Percentiles rank a stretch among this genome's conserved stretches.
phyloP scores from a whole-genome alignment of 1,140 invertebrate genomes.

The Tetragonula clypearis region DNA sequence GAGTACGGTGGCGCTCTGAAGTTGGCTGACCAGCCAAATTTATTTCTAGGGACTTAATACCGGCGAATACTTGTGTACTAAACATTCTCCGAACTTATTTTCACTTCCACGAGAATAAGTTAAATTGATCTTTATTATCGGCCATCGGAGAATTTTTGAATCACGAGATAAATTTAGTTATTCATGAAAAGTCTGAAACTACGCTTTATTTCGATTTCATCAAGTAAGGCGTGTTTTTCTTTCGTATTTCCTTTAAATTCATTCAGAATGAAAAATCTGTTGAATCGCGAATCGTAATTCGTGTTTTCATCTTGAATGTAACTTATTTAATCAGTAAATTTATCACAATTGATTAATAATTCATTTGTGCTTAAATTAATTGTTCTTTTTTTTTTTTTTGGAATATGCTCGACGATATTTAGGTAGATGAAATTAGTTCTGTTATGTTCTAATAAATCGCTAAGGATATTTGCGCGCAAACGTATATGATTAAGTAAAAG shows the following conservation, averaged over 20 bases:
- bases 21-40: conserved; percentile 50
- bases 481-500: background rate
- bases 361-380: too few species aligned
- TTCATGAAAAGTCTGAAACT: too few species aligned
- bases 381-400: too few species aligned
- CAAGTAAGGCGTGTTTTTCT: too few species aligned
- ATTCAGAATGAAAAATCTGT: background rate
- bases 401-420: background rate
- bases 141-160: background rate
- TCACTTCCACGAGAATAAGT: background rate
- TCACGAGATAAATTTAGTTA: background rate
- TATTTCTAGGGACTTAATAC: conserved; percentile 59
- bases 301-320: too few species aligned
- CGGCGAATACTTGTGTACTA: background rate
- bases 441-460: background rate
- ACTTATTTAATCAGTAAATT: too few species aligned
- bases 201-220: background rate
- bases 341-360: too few species aligned
- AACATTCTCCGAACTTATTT: conserved; percentile 1
- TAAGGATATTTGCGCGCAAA: background rate
- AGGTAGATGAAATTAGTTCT: background rate
- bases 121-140: background rate
- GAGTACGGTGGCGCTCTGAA: conserved; percentile 35
- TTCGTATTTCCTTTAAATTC: background rate
- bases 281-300: background rate